Base-by-base conservation (phyloP, 1,140 invertebrate species). In the Papilio polytes region DNA sequence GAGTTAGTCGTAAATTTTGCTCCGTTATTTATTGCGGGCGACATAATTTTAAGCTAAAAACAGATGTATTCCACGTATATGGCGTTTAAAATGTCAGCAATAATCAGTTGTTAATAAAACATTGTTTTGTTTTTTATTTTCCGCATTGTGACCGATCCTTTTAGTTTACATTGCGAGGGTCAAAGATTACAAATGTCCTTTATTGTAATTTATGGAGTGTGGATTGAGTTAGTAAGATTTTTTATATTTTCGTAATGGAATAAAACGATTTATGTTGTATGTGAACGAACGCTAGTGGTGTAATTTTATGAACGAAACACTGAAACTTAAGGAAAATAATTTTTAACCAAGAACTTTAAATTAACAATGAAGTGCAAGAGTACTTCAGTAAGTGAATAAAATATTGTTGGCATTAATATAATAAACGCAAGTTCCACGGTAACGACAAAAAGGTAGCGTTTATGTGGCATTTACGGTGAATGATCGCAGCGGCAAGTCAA, bases 151-250 rank as follows among this genome's bases (percentile, higher is more conserved):
- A 59, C 70, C 85, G 86, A 92, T 90, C 90, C 86, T 91, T 89
- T 90, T 94, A 92, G 90, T 90, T 92, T 87, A 91, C 85, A 80
- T 86, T 83, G 85, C 88, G 84, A 86, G 74, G 87, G 85, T 89
- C 88, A 83, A 87, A 87, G 87, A 82, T 15, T 70, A 70, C 26
- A 13, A 70, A 36, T 36, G 12, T 70, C 20, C 63, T 36, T 70
- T 15, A 70, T 15, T 70, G 22, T 70, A 70, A 70, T 31, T 70
- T 20, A 70, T 70, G 63, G 63, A 36, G 63, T 18, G 26, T 13
- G 26, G 12, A 70, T 36, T 31, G 46, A 8, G 36, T 41, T 31
- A 31, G 12, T 31, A 18, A 15, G 1, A 31, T 26, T 70, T 70
- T 59, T 70, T 31, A 2, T 70, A 70, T 70, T 70, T 15, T 36